phyloP scores from a whole-genome alignment of 2,797 vertebrate species.

The Epinephelus awoara region DNA sequence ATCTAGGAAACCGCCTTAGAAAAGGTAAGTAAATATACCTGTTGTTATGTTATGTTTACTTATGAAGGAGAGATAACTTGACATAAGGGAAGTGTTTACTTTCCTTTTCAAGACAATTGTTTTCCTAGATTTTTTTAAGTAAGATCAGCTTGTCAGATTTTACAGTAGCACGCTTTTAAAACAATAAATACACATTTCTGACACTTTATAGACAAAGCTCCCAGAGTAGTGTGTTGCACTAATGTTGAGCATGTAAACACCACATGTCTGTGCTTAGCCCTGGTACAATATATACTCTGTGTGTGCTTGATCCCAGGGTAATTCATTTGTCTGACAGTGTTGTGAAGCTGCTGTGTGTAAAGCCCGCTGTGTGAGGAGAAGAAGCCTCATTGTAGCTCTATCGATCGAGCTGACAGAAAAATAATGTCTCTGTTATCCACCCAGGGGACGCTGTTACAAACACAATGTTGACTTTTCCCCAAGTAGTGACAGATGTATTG shows the following conservation, averaged over 20 bases:
- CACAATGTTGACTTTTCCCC: constrained; percentile 11
- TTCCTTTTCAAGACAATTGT: too few species aligned
- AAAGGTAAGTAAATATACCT: too few species aligned
- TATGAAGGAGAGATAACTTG: too few species aligned
- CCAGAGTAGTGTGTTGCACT: neutral
- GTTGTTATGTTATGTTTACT: too few species aligned
- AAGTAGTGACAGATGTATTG: neutral
- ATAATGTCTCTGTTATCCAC: constrained; percentile 41
- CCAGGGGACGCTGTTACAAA: constrained; percentile 7
- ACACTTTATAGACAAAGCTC: constrained; percentile 9
- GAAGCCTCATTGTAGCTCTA: constrained; percentile 16
- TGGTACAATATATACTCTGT: neutral
- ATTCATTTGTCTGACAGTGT: constrained; percentile 25
- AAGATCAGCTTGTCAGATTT: too few species aligned
- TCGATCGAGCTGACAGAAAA: constrained; percentile 60
- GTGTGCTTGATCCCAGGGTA: constrained; percentile 30
- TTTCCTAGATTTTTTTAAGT: too few species aligned
- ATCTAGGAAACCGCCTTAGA: too few species aligned
- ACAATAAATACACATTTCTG: neutral
- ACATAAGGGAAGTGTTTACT: too few species aligned
- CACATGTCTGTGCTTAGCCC: neutral
- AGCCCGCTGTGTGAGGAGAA: constrained; percentile 11
- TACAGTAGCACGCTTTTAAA: neutral
- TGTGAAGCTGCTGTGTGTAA: constrained; percentile 14
- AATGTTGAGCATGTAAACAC: constrained; percentile 11